phyloP scores from a whole-genome alignment of 2,888 invertebrate species.

The Drosophila fulvimacula region DNA sequence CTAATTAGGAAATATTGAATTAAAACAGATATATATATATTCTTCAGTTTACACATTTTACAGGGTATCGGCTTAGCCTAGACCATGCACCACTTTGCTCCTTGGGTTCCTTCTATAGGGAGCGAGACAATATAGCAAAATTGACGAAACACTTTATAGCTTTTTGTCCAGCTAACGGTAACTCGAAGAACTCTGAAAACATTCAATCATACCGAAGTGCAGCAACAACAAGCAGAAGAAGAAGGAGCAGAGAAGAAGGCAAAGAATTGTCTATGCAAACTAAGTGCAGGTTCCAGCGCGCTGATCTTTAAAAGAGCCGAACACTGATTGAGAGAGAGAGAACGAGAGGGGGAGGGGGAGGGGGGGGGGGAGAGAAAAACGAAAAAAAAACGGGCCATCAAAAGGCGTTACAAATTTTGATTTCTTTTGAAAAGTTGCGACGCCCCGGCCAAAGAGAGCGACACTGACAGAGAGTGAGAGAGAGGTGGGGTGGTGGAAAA shows the following conservation, averaged over 20 bases:
- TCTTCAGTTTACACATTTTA: too few species aligned
- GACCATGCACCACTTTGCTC: not conserved
- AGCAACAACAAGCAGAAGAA: slow-evolving; percentile 26
- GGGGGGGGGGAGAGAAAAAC: not conserved
- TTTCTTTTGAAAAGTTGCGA: slow-evolving; percentile 78
- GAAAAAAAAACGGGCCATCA: slow-evolving; percentile 60
- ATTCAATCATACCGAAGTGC: slow-evolving; percentile 57
- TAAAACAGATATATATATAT: too few species aligned
- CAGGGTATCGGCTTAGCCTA: not conserved
- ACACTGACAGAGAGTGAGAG: slow-evolving; percentile 26
- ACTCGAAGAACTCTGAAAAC: slow-evolving; percentile 47
- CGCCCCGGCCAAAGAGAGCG: slow-evolving; percentile 46
- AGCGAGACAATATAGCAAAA: slow-evolving; percentile 49
- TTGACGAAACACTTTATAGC: slow-evolving; percentile 31
- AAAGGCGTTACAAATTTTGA: slow-evolving; percentile 80
- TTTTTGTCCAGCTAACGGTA: slow-evolving; percentile 50
- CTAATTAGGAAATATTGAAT: too few species aligned
- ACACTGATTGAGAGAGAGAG: slow-evolving; percentile 3
- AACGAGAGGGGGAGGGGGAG: not conserved
- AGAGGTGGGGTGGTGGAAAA: not conserved
- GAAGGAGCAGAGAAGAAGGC: slow-evolving; percentile 4
- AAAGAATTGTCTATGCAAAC: slow-evolving; percentile 70
- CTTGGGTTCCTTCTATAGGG: not conserved
- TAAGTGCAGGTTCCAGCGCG: slow-evolving; percentile 64
- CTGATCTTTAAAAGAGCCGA: slow-evolving; percentile 31